A percentile compares a stretch with the other conserved stretches of the same genome.
These are phyloP conservation scores for Thomomys bottae DNA, from an alignment of 2,113 vertebrate species.

Conservation along the genomic window DNA sequence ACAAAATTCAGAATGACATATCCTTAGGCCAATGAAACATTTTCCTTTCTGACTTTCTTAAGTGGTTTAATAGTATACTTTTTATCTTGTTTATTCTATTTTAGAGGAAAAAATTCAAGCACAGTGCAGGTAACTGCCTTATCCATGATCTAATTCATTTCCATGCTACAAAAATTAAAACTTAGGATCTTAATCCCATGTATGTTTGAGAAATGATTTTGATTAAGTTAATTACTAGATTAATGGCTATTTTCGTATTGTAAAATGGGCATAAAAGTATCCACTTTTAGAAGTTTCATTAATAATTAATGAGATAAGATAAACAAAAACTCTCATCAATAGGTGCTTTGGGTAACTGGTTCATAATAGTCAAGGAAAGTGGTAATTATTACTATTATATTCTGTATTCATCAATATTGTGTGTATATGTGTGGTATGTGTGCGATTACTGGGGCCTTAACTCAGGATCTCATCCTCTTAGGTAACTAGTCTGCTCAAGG, in stretches of 20 bases:
- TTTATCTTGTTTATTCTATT: neutral
- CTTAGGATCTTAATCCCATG: neutral
- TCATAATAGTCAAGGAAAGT: neutral
- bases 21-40: neutral
- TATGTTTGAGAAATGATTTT: neutral
- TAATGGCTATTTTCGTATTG: neutral
- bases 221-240: neutral
- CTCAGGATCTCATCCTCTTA: no score
- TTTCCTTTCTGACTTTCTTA: neutral
- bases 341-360: neutral
- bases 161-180: slow-evolving; percentile 32
- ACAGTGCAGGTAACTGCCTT: neutral
- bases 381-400: neutral
- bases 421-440: neutral
- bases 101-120: neutral
- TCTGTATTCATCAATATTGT: neutral
- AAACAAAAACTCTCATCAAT: neutral
- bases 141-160: slow-evolving; percentile 14
- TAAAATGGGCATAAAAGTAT: neutral
- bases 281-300: neutral
- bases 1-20: neutral
- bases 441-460: neutral
- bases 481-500: no score
- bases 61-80: slow-evolving; percentile 18
- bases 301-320: neutral